Conservation (phyloP, 2,113 vertebrate species). For the Saguinus midas region DNA sequence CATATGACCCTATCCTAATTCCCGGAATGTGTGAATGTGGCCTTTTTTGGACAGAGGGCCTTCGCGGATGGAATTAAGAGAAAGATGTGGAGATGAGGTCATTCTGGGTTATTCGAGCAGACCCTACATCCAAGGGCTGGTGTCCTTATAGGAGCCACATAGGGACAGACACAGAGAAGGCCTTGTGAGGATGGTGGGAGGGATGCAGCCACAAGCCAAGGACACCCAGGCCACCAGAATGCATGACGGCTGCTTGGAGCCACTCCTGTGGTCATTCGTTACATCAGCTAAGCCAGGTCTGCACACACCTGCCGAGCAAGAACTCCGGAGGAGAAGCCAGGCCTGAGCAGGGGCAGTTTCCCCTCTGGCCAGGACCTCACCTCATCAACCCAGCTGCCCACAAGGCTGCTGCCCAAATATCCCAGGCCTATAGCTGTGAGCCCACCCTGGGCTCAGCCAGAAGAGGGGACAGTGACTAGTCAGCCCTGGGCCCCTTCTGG, state of each 20-base stretch:
- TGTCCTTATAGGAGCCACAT: fast-evolving
- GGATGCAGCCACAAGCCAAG: neutral
- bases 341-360: neutral
- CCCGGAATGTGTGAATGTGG: fast-evolving
- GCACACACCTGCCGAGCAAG: fast-evolving
- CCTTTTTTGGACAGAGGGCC: neutral
- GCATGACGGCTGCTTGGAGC: neutral
- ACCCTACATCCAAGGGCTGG: neutral
- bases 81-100: neutral
- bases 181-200: neutral
- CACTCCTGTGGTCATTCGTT: neutral
- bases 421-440: neutral
- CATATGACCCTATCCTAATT: fast-evolving
- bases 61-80: neutral
- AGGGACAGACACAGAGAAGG: neutral
- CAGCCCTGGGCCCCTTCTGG: neutral
- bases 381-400: neutral
- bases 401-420: neutral
- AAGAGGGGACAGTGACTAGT: too few species aligned
- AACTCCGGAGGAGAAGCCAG: neutral
- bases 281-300: neutral
- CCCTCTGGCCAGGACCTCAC: neutral
- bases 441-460: neutral
- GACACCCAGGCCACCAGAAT: neutral
- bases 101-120: neutral